These are phyloP conservation scores for Potorous gilbertii DNA, from an alignment of 2,797 vertebrate genomes.

Conservation along the genomic window DNA sequence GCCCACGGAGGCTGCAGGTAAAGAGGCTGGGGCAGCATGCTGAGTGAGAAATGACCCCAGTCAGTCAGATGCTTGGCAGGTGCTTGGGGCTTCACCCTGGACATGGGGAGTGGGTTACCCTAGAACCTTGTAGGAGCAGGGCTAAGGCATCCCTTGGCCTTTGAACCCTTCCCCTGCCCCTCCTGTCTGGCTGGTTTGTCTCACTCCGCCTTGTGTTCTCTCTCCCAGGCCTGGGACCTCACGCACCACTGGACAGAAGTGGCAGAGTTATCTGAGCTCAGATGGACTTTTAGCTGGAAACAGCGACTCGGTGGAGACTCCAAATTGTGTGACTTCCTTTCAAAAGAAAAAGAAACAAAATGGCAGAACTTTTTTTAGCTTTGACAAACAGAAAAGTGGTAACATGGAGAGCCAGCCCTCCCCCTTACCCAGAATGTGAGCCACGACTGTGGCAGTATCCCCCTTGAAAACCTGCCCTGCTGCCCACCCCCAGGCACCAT, in stretches of 20 bases:
- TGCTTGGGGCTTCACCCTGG: not conserved
- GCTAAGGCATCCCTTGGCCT: not conserved
- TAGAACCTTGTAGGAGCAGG: not conserved
- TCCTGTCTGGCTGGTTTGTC: no score
- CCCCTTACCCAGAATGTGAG: conserved; percentile 81
- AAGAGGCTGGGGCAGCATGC: conserved; percentile 64
- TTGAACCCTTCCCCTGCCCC: not conserved
- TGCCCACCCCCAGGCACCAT: conserved; percentile 70
- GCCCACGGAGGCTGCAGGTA: conserved; percentile 81
- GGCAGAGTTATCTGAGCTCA: conserved; percentile 81
- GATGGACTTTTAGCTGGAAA: conserved; percentile 80
- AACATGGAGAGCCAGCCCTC: conserved; percentile 88
- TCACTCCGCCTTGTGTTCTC: conserved; percentile 59
- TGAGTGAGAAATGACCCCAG: not conserved
- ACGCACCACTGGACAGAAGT: conserved; percentile 71
- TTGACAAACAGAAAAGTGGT: conserved; percentile 89
- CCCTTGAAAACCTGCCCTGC: not conserved
- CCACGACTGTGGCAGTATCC: conserved; percentile 66
- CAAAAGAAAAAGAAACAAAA: conserved; percentile 43
- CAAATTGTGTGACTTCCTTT: conserved; percentile 79
- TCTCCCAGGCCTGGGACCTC: conserved; percentile 82
- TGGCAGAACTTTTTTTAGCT: conserved; percentile 83
- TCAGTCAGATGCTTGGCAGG: not conserved
- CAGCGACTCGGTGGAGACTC: conserved; percentile 79
- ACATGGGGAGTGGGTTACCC: not conserved